phyloP scores from a whole-genome alignment of 1,140 invertebrate genomes.

The Drosophila nasuta region DNA sequence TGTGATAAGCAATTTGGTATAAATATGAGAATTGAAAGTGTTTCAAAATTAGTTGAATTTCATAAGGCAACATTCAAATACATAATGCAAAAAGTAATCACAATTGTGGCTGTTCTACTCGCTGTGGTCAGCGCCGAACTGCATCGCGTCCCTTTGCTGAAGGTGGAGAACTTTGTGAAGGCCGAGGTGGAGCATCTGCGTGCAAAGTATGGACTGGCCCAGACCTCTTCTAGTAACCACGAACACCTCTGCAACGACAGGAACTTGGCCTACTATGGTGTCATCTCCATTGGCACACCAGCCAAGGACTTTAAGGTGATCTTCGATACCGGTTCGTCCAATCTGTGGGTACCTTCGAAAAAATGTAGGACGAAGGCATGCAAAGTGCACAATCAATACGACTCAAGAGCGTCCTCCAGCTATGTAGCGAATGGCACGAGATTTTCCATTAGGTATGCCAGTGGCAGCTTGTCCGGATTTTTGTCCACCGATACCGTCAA shows the following conservation, averaged over 20 bases:
- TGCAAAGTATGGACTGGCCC: conserved; percentile 60
- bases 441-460: conserved; percentile 97
- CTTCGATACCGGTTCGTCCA: conserved; percentile 99
- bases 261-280: conserved; percentile 98
- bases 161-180: conserved; percentile 70
- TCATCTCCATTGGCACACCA: conserved; percentile 96
- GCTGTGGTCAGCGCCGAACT: conserved; percentile 69
- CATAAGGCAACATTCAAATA: conserved; percentile 36
- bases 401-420: conserved; percentile 91
- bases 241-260: conserved; percentile 97
- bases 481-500: conserved; percentile 95
- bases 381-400: conserved; percentile 92
- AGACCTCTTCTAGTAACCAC: conserved; percentile 42
- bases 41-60: conserved; percentile 57
- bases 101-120: conserved; percentile 54
- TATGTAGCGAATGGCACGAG: conserved; percentile 95
- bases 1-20: conserved; percentile 45
- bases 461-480: conserved; percentile 97
- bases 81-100: conserved; percentile 57
- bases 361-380: conserved; percentile 94
- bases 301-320: conserved; percentile 97
- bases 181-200: conserved; percentile 50
- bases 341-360: conserved; percentile 99
- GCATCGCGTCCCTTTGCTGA: conserved; percentile 64
- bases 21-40: conserved; percentile 47